A percentile compares a stretch with the other conserved stretches of the same genome.
These are phyloP conservation scores for Holothuria glaberrima DNA, from an alignment of 35 echinoderm and acorn worm genomes.

Conservation along the genomic window DNA sequence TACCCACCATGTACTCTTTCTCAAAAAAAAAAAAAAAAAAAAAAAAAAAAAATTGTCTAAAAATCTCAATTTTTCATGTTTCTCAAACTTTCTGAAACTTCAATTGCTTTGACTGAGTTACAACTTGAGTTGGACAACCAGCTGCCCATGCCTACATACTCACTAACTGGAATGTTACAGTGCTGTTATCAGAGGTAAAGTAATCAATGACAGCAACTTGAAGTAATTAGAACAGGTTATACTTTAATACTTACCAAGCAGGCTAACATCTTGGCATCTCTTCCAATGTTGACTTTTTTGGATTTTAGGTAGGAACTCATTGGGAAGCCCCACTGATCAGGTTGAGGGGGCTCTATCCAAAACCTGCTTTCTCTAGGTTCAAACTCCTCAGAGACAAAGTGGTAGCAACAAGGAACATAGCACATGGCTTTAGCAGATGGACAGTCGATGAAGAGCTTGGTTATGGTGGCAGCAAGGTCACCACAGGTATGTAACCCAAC, in stretches of 20 bases:
- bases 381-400: constrained; percentile 86
- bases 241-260: constrained; percentile 75
- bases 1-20: no score
- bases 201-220: no score
- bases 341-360: neutral
- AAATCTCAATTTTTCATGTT: no score
- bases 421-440: constrained; percentile 56
- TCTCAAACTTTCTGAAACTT: no score
- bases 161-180: no score
- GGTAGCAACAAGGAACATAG: constrained; percentile 86
- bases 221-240: neutral
- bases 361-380: constrained; percentile 41
- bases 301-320: constrained; percentile 73
- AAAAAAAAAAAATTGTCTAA: no score
- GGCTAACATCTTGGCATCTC: constrained; percentile 80
- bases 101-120: no score
- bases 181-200: no score
- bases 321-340: constrained; percentile 70
- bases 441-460: constrained; percentile 67
- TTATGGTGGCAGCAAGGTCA: constrained; percentile 75
- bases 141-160: no score
- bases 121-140: no score
- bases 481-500: constrained; percentile 91
- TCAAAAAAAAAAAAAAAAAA: no score
- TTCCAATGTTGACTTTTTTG: constrained; percentile 60